Evolutionary conservation across 1,140 invertebrate genomes (phyloP), one percentile per base, ranked within the genome.

Genomic region (Drosophila elegans): DNA sequence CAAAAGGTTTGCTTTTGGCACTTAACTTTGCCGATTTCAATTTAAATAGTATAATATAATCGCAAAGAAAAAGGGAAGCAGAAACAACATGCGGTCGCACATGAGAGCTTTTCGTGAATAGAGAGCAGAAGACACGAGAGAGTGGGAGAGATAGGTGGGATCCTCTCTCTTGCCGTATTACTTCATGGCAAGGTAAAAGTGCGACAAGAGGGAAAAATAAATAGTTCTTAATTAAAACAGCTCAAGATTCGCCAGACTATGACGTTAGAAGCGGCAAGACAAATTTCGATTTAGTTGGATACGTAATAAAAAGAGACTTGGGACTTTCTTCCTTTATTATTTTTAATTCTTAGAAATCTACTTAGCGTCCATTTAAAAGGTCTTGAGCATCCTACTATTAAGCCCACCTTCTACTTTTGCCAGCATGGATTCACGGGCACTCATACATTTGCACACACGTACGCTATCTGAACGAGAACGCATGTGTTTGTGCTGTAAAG

Each of bases 401-500:
- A 45, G 36, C 16, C 48, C 64, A 71, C 67, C 67, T 71, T 71
- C 36, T 13, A 69, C 45, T 38, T 48, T 49, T 71, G 60, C 29
- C 67, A 53, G 53, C 72, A 66, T 64, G 48, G 48, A 59, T 53
- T 56, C 73, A 85, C 59, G 53, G 62, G 27, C 73, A 74, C 64
- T 41, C 41, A 72, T 39, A 74, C 57, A 74, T 45, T 56, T 39
- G 46, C n/a, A 21, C 54, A 45, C 48, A 42, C 45, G 27, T 29
- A 39, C 69, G 38, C 38, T 51, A 52, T 57, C 61, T 34, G 72
- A 57, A 67, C 36, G 53, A 32, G 72, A 57, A 67, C 36, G 61
- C 42, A 36, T 53, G 42, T 74, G 49, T 74, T 54, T 53, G 72
- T 77, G 74, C 76, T 77, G 74, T 77, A 81, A 81, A 86, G 83